A percentile compares a stretch with the other conserved stretches of the same genome.
Evolutionary conservation across 2,797 vertebrate species (phyloP).

Genomic region (Oophaga sylvatica): DNA sequence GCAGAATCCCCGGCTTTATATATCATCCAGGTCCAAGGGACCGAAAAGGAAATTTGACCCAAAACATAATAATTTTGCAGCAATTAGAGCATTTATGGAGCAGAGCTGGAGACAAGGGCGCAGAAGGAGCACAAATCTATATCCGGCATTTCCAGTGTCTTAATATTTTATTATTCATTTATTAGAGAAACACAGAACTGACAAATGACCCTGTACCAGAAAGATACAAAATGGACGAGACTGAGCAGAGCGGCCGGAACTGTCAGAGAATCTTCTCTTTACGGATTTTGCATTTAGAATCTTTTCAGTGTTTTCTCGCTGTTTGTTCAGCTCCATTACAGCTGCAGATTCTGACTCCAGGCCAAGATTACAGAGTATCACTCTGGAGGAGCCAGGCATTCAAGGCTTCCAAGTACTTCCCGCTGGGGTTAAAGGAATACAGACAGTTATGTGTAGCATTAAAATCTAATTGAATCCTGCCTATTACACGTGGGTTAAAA

Average conservation of each 20-base stretch:
- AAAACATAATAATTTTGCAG: not conserved
- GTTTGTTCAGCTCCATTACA: slow-evolving; percentile 36
- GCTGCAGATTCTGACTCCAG: slow-evolving; percentile 17
- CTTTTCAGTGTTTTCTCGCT: not conserved
- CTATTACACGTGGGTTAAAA: not conserved
- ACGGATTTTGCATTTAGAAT: slow-evolving; percentile 4
- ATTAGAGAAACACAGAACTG: slow-evolving; percentile 25
- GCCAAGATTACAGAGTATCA: slow-evolving; percentile 19
- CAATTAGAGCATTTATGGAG: not conserved
- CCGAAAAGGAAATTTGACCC: not conserved
- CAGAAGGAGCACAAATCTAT: not conserved
- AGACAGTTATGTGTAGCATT: not conserved
- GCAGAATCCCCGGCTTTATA: too few relatives aligned
- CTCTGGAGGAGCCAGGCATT: not conserved
- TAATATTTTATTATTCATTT: slow-evolving; percentile 41
- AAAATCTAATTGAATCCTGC: not conserved
- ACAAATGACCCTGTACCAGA: slow-evolving; percentile 33
- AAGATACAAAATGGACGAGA: slow-evolving; percentile 12
- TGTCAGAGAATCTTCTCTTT: slow-evolving; percentile 28
- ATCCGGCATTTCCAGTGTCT: not conserved
- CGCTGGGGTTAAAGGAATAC: slow-evolving; percentile 1
- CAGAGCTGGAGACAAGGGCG: not conserved
- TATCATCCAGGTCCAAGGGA: not conserved
- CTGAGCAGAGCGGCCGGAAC: slow-evolving; percentile 5
- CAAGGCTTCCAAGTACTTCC: not conserved